Evolutionary conservation across 2,113 vertebrate genomes (phyloP).

Genomic region (Alexandromys fortis): DNA sequence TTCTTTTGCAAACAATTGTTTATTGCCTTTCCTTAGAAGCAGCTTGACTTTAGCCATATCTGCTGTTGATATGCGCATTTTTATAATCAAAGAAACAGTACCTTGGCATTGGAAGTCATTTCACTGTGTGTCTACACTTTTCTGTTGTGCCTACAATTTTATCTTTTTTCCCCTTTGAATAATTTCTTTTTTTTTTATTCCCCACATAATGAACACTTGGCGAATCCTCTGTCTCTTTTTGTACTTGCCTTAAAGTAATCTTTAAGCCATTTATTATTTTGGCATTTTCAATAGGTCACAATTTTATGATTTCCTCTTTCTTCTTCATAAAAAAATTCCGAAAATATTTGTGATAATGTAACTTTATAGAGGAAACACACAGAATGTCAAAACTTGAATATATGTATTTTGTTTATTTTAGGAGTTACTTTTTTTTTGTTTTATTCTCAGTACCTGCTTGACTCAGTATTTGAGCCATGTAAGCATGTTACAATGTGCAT

Average conservation of each 20-base stretch:
- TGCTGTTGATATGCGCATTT: background rate
- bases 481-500: background rate
- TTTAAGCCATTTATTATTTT: background rate
- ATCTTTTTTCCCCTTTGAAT: background rate
- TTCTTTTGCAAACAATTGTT: background rate
- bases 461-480: background rate
- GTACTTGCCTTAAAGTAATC: background rate
- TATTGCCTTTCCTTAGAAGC: background rate
- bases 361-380: conserved; percentile 18
- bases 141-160: background rate
- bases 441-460: conserved; percentile 41
- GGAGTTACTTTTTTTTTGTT: background rate
- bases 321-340: conserved; percentile 43
- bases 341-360: background rate
- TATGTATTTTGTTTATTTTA: conserved; percentile 51
- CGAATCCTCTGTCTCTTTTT: background rate
- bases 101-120: rapidly evolving
- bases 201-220: background rate
- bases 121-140: rapidly evolving
- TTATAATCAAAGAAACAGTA: background rate
- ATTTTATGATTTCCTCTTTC: background rate
- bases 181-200: background rate
- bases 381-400: conserved; percentile 52
- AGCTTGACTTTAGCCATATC: background rate
- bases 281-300: background rate